Evolutionary conservation across 2,888 invertebrate genomes (phyloP).

Genomic region (Lasioglossum figueresi): DNA sequence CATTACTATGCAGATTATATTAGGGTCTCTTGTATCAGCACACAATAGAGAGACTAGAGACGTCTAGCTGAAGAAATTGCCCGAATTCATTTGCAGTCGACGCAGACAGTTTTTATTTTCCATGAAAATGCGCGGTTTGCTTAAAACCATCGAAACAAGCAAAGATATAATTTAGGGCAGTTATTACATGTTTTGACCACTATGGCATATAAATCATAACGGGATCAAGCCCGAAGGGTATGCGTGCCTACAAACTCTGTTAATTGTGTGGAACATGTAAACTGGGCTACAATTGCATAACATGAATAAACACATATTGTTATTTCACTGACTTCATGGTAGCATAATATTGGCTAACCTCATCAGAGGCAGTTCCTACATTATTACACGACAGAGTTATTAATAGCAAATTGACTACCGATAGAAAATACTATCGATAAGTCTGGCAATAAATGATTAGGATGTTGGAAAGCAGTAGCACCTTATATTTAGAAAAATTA

Average conservation of each 20-base stretch:
- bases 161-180: not conserved
- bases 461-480: not conserved
- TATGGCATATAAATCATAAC: not conserved
- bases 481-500: not conserved
- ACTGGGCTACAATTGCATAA: not conserved
- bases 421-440: not conserved
- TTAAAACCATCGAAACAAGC: not conserved
- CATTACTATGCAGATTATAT: not conserved
- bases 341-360: not conserved
- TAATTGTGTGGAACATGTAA: not conserved
- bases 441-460: not conserved
- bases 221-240: not conserved
- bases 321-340: not conserved
- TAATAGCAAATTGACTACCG: not conserved
- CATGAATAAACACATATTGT: not conserved
- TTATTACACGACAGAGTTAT: not conserved
- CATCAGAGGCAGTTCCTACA: not conserved
- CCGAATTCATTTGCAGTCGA: not conserved
- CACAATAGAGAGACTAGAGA: not conserved
- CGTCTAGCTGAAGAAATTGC: not conserved
- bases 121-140: not conserved
- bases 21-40: not conserved
- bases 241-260: not conserved
- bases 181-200: not conserved
- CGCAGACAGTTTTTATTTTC: not conserved